A percentile compares a stretch with the other conserved stretches of the same genome.
Conservation (phyloP, 2,113 vertebrate genomes). For the Illadopsis cleaveri region DNA sequence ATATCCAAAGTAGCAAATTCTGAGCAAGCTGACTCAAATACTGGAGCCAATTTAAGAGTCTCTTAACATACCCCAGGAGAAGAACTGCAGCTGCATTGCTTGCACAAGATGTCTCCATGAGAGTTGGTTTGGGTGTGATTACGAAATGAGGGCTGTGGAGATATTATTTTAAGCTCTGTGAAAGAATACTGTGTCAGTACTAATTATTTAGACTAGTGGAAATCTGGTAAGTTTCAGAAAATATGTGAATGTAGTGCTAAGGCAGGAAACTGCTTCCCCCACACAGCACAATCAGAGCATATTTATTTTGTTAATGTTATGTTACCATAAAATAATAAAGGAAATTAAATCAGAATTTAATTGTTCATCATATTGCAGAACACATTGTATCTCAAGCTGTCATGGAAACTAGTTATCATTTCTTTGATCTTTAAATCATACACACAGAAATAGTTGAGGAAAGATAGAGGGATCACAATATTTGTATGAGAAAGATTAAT, state of each 20-base stretch:
- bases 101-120: background rate
- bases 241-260: background rate
- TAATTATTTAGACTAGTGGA: conserved; percentile 25
- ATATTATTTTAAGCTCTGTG: background rate
- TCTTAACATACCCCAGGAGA: background rate
- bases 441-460: background rate
- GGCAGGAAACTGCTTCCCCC: background rate
- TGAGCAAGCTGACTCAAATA: background rate
- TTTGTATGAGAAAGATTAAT: conserved; percentile 33
- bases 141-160: background rate
- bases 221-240: conserved; percentile 26
- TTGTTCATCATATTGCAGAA: background rate
- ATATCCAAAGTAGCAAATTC: background rate
- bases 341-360: conserved; percentile 36
- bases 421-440: conserved; percentile 23
- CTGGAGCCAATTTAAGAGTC: background rate
- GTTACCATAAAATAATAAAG: conserved; percentile 27
- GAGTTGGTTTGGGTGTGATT: background rate
- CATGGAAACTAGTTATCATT: conserved; percentile 34
- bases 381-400: conserved; percentile 6
- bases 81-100: background rate
- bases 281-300: background rate
- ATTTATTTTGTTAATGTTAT: conserved; percentile 42
- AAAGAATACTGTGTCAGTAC: background rate
- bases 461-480: conserved; percentile 27